A percentile compares a stretch with the other conserved stretches of the same genome.
Conservation (phyloP, 2,113 vertebrate genomes). For the Delphinapterus leucas region DNA sequence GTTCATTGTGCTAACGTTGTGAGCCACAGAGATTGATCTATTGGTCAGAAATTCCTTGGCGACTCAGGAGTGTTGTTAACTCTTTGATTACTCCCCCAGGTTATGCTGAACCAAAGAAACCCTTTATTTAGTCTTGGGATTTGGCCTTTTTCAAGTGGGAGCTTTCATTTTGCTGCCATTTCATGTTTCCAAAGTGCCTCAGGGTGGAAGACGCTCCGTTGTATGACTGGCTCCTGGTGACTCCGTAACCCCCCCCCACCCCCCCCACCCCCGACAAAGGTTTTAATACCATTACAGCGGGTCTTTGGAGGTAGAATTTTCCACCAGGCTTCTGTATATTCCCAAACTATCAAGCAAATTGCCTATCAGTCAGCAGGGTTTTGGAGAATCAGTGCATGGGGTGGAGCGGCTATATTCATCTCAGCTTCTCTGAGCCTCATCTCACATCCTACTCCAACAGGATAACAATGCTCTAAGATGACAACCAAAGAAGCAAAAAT, state of each 20-base stretch:
- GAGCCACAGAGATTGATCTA: background rate
- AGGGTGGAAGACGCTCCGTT: rapidly evolving
- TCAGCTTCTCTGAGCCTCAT: background rate
- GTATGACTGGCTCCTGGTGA: background rate
- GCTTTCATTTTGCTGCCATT: background rate
- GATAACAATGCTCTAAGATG: too few species aligned
- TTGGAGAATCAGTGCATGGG: background rate
- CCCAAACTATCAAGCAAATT: background rate
- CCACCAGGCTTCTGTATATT: background rate
- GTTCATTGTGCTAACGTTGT: background rate
- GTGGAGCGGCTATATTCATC: background rate
- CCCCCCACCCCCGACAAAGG: background rate
- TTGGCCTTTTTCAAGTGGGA: background rate
- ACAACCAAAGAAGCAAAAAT: background rate
- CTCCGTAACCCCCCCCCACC: background rate
- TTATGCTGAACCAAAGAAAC: background rate
- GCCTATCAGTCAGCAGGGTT: background rate
- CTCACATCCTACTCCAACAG: background rate
- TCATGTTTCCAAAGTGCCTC: rapidly evolving
- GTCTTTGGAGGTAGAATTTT: background rate
- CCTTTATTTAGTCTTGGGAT: background rate
- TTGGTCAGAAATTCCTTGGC: background rate
- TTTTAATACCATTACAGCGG: background rate
- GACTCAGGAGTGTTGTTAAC: background rate
- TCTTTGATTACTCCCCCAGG: background rate